Percentiles rank a stretch among this genome's conserved stretches.
phyloP scores from a whole-genome alignment of 2,113 vertebrate genomes.

The Otolemur garnettii region DNA sequence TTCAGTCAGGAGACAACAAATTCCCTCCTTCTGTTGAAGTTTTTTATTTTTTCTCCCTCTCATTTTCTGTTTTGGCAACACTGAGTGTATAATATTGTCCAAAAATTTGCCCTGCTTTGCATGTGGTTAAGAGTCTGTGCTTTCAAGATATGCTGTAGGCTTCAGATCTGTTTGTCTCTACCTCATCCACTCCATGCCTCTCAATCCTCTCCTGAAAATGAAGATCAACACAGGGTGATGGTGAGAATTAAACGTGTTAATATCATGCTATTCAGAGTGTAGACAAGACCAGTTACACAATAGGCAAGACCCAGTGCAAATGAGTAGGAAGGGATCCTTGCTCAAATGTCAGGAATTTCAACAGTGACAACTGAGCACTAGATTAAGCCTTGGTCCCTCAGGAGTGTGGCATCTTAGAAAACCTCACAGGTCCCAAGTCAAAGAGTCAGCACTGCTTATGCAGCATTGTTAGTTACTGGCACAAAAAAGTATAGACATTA shows the following conservation, averaged over 20 bases:
- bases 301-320: background rate
- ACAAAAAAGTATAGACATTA: background rate
- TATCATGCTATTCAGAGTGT: background rate
- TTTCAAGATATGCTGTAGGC: background rate
- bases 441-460: background rate
- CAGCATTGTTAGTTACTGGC: background rate
- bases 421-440: background rate
- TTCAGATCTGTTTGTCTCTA: background rate
- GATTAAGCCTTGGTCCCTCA: background rate
- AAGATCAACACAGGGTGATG: background rate
- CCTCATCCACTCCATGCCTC: accelerated
- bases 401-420: background rate
- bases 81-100: background rate
- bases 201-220: background rate
- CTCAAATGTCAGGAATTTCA: background rate
- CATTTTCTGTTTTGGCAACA: background rate
- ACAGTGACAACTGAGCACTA: background rate
- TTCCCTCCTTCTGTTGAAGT: background rate
- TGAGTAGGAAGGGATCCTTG: background rate
- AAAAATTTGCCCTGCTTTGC: background rate
- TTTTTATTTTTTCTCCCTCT: too few species aligned
- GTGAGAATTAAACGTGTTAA: background rate
- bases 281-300: background rate
- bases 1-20: background rate
- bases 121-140: background rate